Conservation (phyloP, 2,888 invertebrate genomes). For the Pocota personata region DNA sequence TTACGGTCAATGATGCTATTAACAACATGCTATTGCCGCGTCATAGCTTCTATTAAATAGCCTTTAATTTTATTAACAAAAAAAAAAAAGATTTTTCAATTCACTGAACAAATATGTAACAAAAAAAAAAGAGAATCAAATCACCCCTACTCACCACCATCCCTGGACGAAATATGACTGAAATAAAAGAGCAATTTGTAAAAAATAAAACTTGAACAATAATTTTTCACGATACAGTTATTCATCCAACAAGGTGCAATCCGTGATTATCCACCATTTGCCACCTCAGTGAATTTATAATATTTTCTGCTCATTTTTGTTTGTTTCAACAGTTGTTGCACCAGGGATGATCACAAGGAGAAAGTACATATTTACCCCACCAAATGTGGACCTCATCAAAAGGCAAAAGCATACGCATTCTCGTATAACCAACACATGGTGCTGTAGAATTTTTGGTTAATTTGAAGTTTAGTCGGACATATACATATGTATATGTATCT, state of each 20-base stretch:
- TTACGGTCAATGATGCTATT: too few relatives aligned
- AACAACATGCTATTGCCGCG: too few relatives aligned
- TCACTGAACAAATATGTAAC: background rate
- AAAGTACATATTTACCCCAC: background rate
- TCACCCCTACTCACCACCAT: background rate
- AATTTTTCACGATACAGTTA: slow-evolving; percentile 55
- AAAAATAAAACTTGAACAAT: slow-evolving; percentile 4
- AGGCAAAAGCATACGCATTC: background rate
- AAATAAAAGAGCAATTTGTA: background rate
- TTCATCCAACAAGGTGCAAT: slow-evolving; percentile 54
- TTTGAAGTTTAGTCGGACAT: background rate
- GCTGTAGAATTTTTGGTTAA: background rate
- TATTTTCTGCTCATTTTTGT: background rate
- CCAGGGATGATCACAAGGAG: background rate
- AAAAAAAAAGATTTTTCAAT: background rate
- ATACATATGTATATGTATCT: background rate
- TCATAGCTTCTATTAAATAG: background rate
- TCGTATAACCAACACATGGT: background rate
- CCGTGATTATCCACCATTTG: slow-evolving; percentile 59
- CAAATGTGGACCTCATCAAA: background rate
- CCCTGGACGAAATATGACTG: background rate
- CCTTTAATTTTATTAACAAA: background rate
- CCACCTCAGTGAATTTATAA: slow-evolving; percentile 43
- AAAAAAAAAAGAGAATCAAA: background rate
- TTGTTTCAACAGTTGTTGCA: background rate